Conservation (phyloP, 2,797 vertebrate genomes). For the Pseudochirops corinnae region DNA sequence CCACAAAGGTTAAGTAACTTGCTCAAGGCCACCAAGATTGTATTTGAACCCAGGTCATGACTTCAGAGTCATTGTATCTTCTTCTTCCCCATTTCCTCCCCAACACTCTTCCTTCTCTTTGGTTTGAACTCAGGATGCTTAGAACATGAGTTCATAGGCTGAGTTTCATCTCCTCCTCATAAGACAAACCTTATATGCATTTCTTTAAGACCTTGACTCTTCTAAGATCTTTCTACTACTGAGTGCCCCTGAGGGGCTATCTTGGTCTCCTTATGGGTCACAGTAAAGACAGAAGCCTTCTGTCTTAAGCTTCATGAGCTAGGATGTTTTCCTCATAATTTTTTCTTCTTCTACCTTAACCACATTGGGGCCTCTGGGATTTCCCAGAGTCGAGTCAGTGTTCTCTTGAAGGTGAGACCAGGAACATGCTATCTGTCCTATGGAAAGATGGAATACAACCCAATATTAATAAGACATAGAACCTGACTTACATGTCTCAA, state of each 20-base stretch:
- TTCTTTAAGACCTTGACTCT: neutral
- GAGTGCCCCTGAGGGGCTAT: neutral
- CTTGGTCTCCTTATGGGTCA: neutral
- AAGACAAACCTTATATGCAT: neutral
- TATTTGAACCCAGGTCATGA: neutral
- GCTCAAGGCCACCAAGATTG: neutral
- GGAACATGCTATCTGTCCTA: neutral
- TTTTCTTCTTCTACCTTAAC: neutral
- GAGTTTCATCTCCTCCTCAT: neutral
- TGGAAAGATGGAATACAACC: neutral
- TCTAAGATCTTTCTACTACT: neutral
- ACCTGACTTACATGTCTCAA: neutral
- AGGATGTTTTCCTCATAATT: neutral
- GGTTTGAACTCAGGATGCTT: neutral
- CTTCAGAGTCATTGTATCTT: neutral
- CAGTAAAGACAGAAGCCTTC: neutral
- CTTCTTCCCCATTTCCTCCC: neutral
- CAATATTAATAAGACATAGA: neutral
- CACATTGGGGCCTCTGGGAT: too few relatives aligned
- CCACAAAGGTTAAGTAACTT: constrained; percentile 16
- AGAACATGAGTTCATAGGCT: neutral
- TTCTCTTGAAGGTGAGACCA: neutral
- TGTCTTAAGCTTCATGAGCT: neutral
- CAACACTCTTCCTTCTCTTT: neutral
- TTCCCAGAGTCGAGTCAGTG: neutral